Percentiles rank a stretch among this genome's conserved stretches.
Evolutionary conservation across 2,888 invertebrate genomes (phyloP).

Genomic region (Steinernema scapterisci): DNA sequence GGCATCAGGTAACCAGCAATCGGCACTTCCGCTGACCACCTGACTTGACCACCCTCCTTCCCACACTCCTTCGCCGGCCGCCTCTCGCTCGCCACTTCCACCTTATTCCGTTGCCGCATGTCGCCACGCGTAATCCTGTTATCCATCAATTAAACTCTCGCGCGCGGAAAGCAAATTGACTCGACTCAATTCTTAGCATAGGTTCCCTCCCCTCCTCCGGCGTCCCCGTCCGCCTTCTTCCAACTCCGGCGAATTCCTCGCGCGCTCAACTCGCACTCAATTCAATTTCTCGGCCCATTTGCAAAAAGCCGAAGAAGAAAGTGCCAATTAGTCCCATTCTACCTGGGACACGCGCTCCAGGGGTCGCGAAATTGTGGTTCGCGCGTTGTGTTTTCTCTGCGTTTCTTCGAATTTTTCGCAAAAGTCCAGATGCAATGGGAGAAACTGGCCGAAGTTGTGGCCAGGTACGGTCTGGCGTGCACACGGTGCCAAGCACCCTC

Average conservation of each 20-base stretch:
- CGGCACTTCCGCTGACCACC: too few species aligned
- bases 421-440: too few species aligned
- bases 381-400: not conserved
- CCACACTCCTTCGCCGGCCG: too few species aligned
- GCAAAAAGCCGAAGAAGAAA: not conserved
- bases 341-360: constrained; percentile 10
- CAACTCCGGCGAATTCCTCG: not conserved
- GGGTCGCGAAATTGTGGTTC: constrained; percentile 8
- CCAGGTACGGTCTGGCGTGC: not conserved
- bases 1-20: too few species aligned
- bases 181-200: constrained; percentile 23
- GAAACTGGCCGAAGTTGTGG: too few species aligned
- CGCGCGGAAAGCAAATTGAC: constrained; percentile 28
- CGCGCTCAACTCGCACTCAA: constrained; percentile 2
- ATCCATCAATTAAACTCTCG: constrained; percentile 33
- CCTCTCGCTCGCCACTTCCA: not conserved
- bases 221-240: not conserved
- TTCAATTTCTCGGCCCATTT: constrained; percentile 21
- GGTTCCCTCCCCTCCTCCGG: not conserved
- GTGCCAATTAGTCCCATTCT: constrained; percentile 9
- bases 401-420: not conserved
- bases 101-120: constrained; percentile 25
- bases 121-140: constrained; percentile 29
- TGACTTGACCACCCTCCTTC: too few species aligned
- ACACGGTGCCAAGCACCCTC: not conserved